Evolutionary conservation across 2,797 vertebrate species (phyloP), one percentile per base, ranked within the genome.

Genomic region (Gymnodraco acuticeps): DNA sequence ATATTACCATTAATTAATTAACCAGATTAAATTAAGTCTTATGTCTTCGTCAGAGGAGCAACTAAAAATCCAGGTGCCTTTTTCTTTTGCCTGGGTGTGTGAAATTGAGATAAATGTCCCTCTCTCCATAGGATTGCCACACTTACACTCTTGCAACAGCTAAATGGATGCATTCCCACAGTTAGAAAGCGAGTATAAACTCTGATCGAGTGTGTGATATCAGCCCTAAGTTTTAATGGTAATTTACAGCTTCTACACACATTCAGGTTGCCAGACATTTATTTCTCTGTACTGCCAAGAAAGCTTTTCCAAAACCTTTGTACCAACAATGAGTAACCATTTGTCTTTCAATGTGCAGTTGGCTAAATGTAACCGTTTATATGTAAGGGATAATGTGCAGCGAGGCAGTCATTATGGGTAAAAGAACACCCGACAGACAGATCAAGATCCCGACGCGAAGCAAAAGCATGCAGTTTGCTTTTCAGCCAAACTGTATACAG

Each of bases 71-170:
- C 20, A 43, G 16, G 33, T 45, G 41, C 16, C 27, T 64, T 42
- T 33, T 33, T 16, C 9, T 3, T 53, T 19, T 42, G 41, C 52
- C 45, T 33, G 47, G 23, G n/a, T 50, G 48, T 74, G 15, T 60
- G 5, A 75, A 73, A 82, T 16, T 31, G 45, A 78, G 48, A 70
- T 69, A 2, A 38, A 80, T 78, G 52, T 54, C 17, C 45, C 6
- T 52, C 14, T 61, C 53, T 42, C 20, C 27, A 31, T 5, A 14
- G 0, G 12, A 55, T 0, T 62, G 13, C 20, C 10, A 64, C 45
- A n/a, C 31, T 45, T 31, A 31, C 47, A 62, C 31, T 52, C 17
- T 15, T 50, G 43, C 1, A 45, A 23, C 16, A 66, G 43, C 27
- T 56, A 52, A 70, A 70, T 45, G 51, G 54, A 27, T 45, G 12